phyloP scores from a whole-genome alignment of 2,888 invertebrate genomes.

The Coelopa pilipes region DNA sequence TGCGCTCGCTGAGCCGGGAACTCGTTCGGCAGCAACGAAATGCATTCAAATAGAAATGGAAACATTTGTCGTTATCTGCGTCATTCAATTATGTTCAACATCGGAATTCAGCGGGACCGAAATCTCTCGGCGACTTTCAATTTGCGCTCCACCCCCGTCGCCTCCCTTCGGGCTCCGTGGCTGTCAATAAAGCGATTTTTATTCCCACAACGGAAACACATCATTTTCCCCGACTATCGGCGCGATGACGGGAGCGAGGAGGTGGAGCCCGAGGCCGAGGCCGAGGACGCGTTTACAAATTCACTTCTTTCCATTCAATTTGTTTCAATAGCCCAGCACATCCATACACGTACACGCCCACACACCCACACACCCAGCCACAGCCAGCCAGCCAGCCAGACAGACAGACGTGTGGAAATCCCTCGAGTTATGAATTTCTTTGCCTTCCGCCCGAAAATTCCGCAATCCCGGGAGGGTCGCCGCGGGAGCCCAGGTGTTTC shows the following conservation, averaged over 20 bases:
- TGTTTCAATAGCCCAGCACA: slow-evolving; percentile 19
- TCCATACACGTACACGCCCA: slow-evolving; percentile 1
- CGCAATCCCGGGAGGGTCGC: background rate
- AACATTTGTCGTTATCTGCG: too few relatives aligned
- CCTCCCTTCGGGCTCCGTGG: too few relatives aligned
- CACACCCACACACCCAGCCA: background rate
- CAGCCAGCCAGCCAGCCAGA: background rate
- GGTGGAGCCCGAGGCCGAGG: background rate
- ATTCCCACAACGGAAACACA: slow-evolving; percentile 19
- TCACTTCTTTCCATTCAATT: slow-evolving; percentile 32
- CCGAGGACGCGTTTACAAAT: slow-evolving; percentile 22
- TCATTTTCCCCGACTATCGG: background rate
- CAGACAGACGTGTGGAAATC: background rate
- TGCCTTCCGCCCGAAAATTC: background rate
- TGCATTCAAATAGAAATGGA: too few relatives aligned
- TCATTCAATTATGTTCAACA: too few relatives aligned
- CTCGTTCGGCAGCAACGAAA: too few relatives aligned
- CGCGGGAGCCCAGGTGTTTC: background rate
- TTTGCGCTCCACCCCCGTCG: too few relatives aligned
- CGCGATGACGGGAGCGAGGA: background rate
- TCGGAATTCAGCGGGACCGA: too few relatives aligned
- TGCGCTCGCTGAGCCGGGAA: too few relatives aligned
- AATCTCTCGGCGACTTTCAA: too few relatives aligned
- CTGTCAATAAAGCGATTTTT: too few relatives aligned
- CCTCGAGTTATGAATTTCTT: background rate